A percentile compares a stretch with the other conserved stretches of the same genome.
Conservation (phyloP, 1,140 invertebrate genomes). For the Centruroides sculpturatus region DNA sequence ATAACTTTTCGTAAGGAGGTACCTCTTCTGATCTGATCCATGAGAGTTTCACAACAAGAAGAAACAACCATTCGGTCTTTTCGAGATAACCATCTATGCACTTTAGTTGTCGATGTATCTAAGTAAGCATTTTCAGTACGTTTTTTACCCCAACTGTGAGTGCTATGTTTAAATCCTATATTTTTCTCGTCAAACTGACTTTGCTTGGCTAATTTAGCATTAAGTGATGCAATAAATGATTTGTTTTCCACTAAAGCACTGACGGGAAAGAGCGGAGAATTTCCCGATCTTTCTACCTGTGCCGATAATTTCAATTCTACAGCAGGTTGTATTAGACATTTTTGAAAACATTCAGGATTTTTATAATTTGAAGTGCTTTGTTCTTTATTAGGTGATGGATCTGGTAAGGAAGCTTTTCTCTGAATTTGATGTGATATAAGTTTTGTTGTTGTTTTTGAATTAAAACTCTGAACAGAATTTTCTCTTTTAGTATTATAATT, state of each 20-base stretch:
- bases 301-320: not conserved
- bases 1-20: slow-evolving; percentile 47
- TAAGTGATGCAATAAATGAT: slow-evolving; percentile 9
- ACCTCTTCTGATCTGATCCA: slow-evolving; percentile 80
- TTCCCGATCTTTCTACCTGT: not conserved
- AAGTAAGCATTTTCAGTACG: not conserved
- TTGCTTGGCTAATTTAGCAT: slow-evolving; percentile 9
- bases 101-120: not conserved
- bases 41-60: slow-evolving; percentile 46
- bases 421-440: slow-evolving; percentile 3
- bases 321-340: no score
- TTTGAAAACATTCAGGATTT: not conserved
- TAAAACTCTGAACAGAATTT: slow-evolving; percentile 4
- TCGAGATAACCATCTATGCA: slow-evolving; percentile 1
- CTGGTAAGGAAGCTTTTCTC: slow-evolving; percentile 5
- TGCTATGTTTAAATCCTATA: slow-evolving; percentile 1
- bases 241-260: no score
- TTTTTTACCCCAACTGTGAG: slow-evolving; percentile 3
- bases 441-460: slow-evolving; percentile 2
- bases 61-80: not conserved
- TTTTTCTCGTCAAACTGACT: not conserved
- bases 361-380: slow-evolving; percentile 1
- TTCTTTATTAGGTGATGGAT: slow-evolving; percentile 1
- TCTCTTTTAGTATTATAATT: not conserved
- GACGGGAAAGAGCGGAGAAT: not conserved